phyloP scores from a whole-genome alignment of 2,113 vertebrate species.

The Brachirus orientalis region DNA sequence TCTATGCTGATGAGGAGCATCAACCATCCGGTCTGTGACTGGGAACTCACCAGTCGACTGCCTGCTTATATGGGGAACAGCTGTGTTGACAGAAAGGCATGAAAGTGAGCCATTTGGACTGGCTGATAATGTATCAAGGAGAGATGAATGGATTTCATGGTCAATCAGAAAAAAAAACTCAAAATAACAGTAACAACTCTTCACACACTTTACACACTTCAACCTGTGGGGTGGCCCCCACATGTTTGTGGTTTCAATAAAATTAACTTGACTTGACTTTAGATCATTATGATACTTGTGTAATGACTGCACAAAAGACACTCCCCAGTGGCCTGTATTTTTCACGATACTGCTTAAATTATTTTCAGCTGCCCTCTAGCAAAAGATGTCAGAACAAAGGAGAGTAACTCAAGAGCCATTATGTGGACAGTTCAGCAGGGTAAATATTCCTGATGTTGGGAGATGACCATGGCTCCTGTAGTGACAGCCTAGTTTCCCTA shows the following conservation, averaged over 20 bases:
- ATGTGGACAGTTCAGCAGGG: conserved; percentile 9
- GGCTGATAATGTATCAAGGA: conserved; percentile 57
- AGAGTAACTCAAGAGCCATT: conserved; percentile 4
- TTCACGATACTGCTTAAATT: conserved; percentile 7
- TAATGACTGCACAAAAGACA: conserved; percentile 11
- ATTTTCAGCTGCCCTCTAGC: conserved; percentile 23
- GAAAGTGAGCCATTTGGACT: conserved; percentile 56
- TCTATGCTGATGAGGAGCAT: conserved; percentile 27
- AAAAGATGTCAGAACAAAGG: conserved; percentile 12
- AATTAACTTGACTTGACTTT: no score
- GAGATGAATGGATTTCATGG: conserved; percentile 59
- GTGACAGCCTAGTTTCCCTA: not conserved
- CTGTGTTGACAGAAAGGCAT: conserved; percentile 46
- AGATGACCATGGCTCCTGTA: not conserved
- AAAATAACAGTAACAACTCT: conserved; percentile 39
- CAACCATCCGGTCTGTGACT: conserved; percentile 68
- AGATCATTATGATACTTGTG: conserved; percentile 42
- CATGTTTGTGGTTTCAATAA: conserved; percentile 11
- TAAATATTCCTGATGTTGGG: not conserved
- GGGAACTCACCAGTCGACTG: conserved; percentile 47
- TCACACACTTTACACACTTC: conserved; percentile 37
- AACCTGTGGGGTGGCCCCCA: conserved; percentile 11
- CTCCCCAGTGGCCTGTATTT: conserved; percentile 34
- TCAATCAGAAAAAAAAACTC: conserved; percentile 54
- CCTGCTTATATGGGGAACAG: conserved; percentile 53